Percentiles rank a stretch among this genome's conserved stretches.
Conservation (phyloP, 2,113 vertebrate species). For the Hippotragus niger region DNA sequence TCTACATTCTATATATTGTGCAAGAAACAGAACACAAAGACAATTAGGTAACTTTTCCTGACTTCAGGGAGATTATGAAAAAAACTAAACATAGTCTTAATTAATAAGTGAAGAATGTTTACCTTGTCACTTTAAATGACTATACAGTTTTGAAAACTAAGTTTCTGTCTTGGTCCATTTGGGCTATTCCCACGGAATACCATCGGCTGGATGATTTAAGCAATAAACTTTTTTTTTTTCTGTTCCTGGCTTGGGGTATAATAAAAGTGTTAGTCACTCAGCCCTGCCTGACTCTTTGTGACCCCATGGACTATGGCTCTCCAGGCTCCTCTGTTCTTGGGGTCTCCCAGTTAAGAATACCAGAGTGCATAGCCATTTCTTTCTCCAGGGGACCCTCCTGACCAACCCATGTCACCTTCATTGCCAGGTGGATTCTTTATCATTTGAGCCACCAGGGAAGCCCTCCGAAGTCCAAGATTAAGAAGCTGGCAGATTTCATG, state of each 20-base stretch:
- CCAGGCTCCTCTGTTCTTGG: background rate
- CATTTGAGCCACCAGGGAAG: background rate
- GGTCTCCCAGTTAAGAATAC: background rate
- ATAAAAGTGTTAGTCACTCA: background rate
- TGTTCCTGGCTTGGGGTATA: background rate
- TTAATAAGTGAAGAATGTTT: background rate
- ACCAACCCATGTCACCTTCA: too few species aligned
- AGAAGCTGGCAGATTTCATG: background rate
- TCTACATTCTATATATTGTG: background rate
- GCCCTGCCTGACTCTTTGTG: background rate
- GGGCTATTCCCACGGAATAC: background rate
- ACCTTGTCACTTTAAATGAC: background rate
- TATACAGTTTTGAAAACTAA: background rate
- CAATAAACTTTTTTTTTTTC: background rate
- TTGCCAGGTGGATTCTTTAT: too few species aligned
- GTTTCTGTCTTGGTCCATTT: background rate
- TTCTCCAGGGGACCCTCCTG: background rate
- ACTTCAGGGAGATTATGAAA: background rate
- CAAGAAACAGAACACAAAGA: background rate
- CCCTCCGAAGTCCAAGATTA: background rate
- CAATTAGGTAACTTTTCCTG: background rate
- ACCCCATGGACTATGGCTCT: background rate
- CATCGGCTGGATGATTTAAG: background rate
- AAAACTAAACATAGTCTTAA: background rate
- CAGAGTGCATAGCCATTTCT: rapidly evolving